Base-by-base conservation (phyloP, 1,140 invertebrate species). In the Alviniconcha marisindica region DNA sequence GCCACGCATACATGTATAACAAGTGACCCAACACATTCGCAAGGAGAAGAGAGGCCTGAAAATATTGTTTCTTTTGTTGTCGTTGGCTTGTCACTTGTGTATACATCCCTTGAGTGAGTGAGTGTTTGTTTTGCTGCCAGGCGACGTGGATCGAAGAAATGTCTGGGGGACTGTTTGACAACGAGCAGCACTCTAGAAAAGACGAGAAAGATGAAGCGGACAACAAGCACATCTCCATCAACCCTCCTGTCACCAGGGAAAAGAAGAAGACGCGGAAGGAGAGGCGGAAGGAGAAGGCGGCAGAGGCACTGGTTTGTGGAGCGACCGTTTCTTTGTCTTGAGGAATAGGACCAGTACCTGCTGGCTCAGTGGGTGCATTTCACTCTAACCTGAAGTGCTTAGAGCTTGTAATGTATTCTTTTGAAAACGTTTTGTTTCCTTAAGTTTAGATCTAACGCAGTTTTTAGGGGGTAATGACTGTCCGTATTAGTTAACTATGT, bases 111-210 rank as follows among this genome's bases (percentile, higher is more conserved):
- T n/a, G n/a, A n/a, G n/a, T 76, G 40, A 76, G 21, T 44, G 28
- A 44, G 28, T 33, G n/a, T 69, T 31, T 31, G n/a, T 69, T 31
- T 69, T 71, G 15, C 73, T n/a, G n/a, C n/a, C n/a, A 76, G 73
- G 73, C 73, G 2, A 76, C 42, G 12, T 76, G 73, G 73, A 18
- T 76, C 2, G 42, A n/a, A 33, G 73, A 76, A 21, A 76, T 76
- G 73, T 76, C 73, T 15, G 73, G 38, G 51, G 73, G 73, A 7
- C 28, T 76, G 73, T 76, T 63, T 63, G 60, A 24, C 21, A n/a
- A 51, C 44, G 73, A 76, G 28, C 7, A 76, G 14, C 42, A 4
- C 1, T 1, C 24, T 31, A 15, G n/a, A n/a, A n/a, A n/a, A n/a
- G n/a, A n/a, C 15, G 73, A 76, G 21, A 28, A 48, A 14, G 40